Conservation (phyloP, 2,113 vertebrate species). For the Rhineura floridana region DNA sequence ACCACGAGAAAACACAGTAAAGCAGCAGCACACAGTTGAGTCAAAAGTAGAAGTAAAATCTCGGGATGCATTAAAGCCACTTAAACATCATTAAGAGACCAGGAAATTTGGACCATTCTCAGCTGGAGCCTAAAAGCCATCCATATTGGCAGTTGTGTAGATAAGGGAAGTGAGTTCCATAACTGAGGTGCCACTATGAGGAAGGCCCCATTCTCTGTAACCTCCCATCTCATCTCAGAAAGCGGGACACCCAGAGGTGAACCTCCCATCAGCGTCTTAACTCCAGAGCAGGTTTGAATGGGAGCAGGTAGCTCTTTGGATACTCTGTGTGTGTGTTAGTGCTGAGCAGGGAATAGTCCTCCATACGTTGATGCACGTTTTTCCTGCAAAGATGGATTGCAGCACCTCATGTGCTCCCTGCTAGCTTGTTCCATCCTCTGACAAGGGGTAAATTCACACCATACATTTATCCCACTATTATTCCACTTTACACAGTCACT, state of each 20-base stretch:
- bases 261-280: neutral
- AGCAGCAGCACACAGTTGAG: neutral
- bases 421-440: no score
- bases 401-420: no score
- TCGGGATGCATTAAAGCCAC: no score
- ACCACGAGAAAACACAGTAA: neutral
- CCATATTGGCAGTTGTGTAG: no score
- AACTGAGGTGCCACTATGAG: neutral
- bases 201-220: neutral
- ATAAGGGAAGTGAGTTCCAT: neutral
- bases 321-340: neutral
- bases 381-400: no score
- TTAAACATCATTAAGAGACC: neutral
- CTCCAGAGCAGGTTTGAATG: neutral
- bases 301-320: neutral
- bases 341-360: no score
- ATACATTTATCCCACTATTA: no score
- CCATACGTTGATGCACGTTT: no score
- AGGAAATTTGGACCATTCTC: neutral
- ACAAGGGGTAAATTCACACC: no score
- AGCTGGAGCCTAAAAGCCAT: neutral
- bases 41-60: neutral
- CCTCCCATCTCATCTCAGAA: neutral
- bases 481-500: no score
- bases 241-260: neutral